Evolutionary conservation across 2,113 vertebrate genomes (phyloP).

Genomic region (Notothenia coriiceps): DNA sequence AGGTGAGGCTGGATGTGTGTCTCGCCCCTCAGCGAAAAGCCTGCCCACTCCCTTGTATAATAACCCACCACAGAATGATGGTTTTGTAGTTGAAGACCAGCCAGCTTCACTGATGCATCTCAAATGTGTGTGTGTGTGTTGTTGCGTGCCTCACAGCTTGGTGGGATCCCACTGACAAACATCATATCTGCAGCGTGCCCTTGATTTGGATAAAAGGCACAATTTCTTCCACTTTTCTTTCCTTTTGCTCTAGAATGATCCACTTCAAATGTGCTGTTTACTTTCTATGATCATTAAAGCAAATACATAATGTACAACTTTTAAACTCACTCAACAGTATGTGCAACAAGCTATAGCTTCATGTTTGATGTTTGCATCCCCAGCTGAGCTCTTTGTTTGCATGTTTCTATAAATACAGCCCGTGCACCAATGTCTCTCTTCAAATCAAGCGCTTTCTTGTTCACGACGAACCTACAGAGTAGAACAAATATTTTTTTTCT

Average conservation of each 20-base stretch:
- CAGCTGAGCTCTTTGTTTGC: not conserved
- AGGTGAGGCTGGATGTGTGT: too few relatives aligned
- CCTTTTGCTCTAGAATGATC: too few relatives aligned
- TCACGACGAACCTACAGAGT: constrained; percentile 33
- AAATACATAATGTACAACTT: constrained; percentile 11
- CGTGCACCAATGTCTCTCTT: too few relatives aligned
- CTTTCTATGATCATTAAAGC: not conserved
- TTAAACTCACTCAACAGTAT: not conserved
- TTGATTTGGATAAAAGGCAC: constrained; percentile 54
- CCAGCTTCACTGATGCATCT: too few relatives aligned
- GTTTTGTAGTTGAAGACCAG: too few relatives aligned
- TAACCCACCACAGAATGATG: too few relatives aligned
- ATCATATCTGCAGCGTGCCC: constrained; percentile 40
- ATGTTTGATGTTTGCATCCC: constrained; percentile 48
- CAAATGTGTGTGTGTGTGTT: constrained; percentile 27
- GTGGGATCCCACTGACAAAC: constrained; percentile 28
- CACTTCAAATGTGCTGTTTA: too few relatives aligned
- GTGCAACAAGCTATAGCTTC: constrained; percentile 20
- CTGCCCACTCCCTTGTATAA: too few relatives aligned
- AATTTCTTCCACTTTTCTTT: too few relatives aligned
- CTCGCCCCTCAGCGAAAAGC: too few relatives aligned
- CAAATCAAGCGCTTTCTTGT: not conserved
- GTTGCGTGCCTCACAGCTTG: constrained; percentile 45
- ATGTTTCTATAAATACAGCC: too few relatives aligned
- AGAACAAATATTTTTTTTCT: constrained; percentile 1